Evolutionary conservation across 2,888 invertebrate genomes (phyloP).

Genomic region (Amphimallon solstitiale): DNA sequence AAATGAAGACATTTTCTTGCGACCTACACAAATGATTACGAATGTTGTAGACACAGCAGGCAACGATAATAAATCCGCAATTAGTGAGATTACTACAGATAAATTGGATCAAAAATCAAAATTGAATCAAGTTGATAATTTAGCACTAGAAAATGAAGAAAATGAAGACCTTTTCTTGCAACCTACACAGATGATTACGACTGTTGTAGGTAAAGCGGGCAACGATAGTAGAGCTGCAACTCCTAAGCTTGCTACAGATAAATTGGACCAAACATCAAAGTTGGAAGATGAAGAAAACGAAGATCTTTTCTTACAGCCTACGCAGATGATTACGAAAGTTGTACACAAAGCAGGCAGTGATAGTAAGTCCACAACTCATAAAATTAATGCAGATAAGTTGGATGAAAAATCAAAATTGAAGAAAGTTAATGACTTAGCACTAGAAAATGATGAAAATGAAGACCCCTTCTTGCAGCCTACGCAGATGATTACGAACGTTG

Average conservation of each 20-base stretch:
- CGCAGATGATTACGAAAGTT: slow-evolving; percentile 12
- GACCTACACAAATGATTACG: not conserved
- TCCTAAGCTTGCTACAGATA: no score
- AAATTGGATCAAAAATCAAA: no score
- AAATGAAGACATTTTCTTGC: not conserved
- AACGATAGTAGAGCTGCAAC: no score
- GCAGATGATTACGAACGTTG: not conserved
- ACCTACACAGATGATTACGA: slow-evolving; percentile 38
- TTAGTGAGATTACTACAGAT: no score
- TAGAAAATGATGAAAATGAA: no score
- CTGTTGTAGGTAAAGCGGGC: not conserved
- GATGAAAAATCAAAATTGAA: not conserved
- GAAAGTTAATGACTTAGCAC: slow-evolving; percentile 1
- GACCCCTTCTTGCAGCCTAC: not conserved
- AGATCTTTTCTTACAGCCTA: slow-evolving; percentile 22
- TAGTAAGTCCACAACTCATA: not conserved
- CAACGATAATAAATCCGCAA: no score
- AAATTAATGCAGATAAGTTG: not conserved
- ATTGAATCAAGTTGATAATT: no score
- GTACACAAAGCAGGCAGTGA: not conserved
- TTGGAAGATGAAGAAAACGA: slow-evolving; percentile 8
- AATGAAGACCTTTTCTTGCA: slow-evolving; percentile 38
- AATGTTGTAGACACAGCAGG: not conserved
- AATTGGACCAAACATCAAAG: no score
- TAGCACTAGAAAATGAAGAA: not conserved